A percentile compares a stretch with the other conserved stretches of the same genome.
phyloP scores from a whole-genome alignment of 1,140 invertebrate genomes.

The Aphelenchoides besseyi region DNA sequence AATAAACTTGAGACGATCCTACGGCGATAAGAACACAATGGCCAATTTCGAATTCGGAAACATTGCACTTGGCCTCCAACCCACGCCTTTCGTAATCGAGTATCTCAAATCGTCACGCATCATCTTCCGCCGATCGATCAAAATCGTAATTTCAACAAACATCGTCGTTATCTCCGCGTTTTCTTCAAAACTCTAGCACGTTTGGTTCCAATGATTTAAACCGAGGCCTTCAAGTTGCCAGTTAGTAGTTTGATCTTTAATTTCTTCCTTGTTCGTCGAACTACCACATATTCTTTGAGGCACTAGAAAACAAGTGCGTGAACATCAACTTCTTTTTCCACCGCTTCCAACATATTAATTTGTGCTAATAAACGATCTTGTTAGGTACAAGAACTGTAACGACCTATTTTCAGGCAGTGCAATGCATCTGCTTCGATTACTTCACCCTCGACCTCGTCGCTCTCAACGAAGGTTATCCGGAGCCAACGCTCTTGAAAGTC shows the following conservation, averaged over 20 bases:
- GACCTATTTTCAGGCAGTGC: neutral
- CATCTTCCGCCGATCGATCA: neutral
- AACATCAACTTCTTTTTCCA: neutral
- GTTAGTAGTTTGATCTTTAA: neutral
- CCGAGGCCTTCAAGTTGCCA: neutral
- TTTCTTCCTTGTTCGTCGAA: neutral
- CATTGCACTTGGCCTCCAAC: no score
- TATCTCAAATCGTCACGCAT: neutral
- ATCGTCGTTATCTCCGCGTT: neutral
- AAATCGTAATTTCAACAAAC: constrained; percentile 6
- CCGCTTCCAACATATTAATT: neutral
- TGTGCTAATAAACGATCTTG: neutral
- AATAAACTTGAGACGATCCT: no score
- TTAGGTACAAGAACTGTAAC: no score
- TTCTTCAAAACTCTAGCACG: no score
- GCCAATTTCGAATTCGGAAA: no score
- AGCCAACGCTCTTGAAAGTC: neutral
- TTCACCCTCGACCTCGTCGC: neutral
- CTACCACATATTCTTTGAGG: neutral
- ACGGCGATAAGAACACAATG: neutral
- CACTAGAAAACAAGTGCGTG: neutral
- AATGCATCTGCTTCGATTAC: constrained; percentile 12
- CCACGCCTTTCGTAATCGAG: neutral
- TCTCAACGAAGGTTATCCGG: neutral
- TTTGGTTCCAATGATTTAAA: neutral